Evolutionary conservation across 2,113 vertebrate species (phyloP), one percentile per base, ranked within the genome.

Genomic region (Notothenia coriiceps): DNA sequence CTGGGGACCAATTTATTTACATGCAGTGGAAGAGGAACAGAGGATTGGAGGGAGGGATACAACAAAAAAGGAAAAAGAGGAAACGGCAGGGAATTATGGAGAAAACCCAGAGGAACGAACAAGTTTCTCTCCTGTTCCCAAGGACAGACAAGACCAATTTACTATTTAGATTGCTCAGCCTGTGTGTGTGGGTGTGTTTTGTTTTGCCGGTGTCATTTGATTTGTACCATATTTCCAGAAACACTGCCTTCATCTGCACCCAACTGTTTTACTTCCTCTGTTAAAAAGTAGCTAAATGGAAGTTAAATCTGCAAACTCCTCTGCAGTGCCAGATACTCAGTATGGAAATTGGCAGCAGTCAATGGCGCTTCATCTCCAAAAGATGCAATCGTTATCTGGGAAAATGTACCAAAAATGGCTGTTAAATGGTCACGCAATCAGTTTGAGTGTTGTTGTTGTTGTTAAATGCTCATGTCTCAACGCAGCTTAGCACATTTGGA

Each of bases 1-100:
- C 88, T 75, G 46, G 92, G 91, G 93, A 94, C 92, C 94, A 94
- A 93, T 95, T 95, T 95, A 95, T 95, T 94, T 93, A 94, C 93
- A 93, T 93, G 91, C 91, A 79, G 90, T 86, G 70, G 83, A 88
- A 92, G 88, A 91, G 81, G 83, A 89, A 79, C 44, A 70, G 82
- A 83, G 77, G 69, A 75, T 70, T 76, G 82, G 62, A 66, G 74
- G 61, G 77, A 80, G 66, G 82, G 83, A 90, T 90, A 46, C 88
- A 89, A 88, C 76, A 79, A 86, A 88, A 82, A 80, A 73, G 52
- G 54, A 80, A 85, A 49, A 52, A 55, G 79, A 74, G 74, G 63
- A 73, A 88, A 71, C 79, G 80, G 89, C 71, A 67, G 84, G 83
- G 86, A 92, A 89, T 90, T 92, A 83, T 57, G 80, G 73, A 87